Base-by-base conservation (phyloP, 1,140 invertebrate species). In the Charaxes varanes region DNA sequence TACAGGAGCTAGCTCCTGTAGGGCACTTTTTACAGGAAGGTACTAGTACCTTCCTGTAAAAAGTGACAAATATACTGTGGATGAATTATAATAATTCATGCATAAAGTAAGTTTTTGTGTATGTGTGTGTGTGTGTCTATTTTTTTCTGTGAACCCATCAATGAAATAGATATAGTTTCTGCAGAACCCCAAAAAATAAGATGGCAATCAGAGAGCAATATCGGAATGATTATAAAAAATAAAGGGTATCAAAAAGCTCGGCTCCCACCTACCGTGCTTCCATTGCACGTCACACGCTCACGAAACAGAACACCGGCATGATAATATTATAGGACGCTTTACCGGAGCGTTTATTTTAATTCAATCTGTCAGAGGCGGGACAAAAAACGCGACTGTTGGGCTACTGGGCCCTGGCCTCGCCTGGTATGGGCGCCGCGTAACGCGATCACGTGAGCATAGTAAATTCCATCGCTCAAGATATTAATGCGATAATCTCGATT, bases 291-390 rank as follows among this genome's bases (percentile, higher is more conserved):
- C 69, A 64, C 46, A 58, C 63, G 56, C 50, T 70, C 69, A 72
- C 74, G 74, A 70, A 79, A 82, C 72, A 68, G 71, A 82, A 82
- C 76, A 79, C 71, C 68, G 60, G 30, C 62, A 64, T 62, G 65
- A 74, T 74, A 76, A 71, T 73, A 71, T 68, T 77, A 62, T 76
- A 69, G 61, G 61, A 79, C 66, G 73, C 66, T 48, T 65, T 82
- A 76, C 76, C 71, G 62, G 45, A 78, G 62, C 78, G 73, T 80
- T 82, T 82, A 82, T 78, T 82, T 77, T 82, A 80, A 82, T 82
- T 82, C 65, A 74, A 80, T 74, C 78, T 82, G 78, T 82, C 78
- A 78, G 78, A 64, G 54, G 62, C 58, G 61, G 62, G 64, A 71
- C 59, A 78, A 82, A 82, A 80, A 80, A 79, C 27, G 57, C 59